Percentiles rank a stretch among this genome's conserved stretches.
Conservation (phyloP, 2,888 invertebrate species). For the Drosophila colorata region DNA sequence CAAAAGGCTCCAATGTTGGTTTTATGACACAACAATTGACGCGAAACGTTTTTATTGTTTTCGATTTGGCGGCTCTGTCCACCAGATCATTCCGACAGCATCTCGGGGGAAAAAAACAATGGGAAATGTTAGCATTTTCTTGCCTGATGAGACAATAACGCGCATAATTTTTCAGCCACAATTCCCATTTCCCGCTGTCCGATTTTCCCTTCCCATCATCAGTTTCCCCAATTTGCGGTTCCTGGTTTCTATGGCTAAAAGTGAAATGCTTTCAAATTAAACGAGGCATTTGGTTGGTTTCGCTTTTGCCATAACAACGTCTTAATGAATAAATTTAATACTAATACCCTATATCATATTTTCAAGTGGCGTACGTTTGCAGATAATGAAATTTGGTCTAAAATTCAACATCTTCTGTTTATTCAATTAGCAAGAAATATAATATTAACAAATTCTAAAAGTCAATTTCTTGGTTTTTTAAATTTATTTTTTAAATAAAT, state of each 20-base stretch:
- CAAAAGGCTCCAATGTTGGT: conserved; percentile 61
- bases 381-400: not conserved
- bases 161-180: conserved; percentile 42
- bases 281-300: conserved; percentile 19
- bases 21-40: conserved; percentile 80
- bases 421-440: no score
- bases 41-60: conserved; percentile 73
- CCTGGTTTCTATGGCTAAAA: conserved; percentile 10
- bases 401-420: no score
- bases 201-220: not conserved
- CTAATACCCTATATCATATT: not conserved
- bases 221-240: conserved; percentile 17
- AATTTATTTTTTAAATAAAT: no score
- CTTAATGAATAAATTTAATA: conserved; percentile 18
- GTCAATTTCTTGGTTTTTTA: no score
- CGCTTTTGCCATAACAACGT: conserved; percentile 19
- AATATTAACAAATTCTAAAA: no score
- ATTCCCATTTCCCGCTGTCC: conserved; percentile 20
- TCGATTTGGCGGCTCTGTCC: conserved; percentile 6
- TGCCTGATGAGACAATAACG: conserved; percentile 24
- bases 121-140: conserved; percentile 41
- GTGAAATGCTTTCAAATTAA: conserved; percentile 35
- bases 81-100: not conserved
- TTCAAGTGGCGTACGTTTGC: not conserved
- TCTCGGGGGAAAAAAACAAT: conserved; percentile 7